phyloP scores from a whole-genome alignment of 2,113 vertebrate genomes.

The Thunnus thynnus region DNA sequence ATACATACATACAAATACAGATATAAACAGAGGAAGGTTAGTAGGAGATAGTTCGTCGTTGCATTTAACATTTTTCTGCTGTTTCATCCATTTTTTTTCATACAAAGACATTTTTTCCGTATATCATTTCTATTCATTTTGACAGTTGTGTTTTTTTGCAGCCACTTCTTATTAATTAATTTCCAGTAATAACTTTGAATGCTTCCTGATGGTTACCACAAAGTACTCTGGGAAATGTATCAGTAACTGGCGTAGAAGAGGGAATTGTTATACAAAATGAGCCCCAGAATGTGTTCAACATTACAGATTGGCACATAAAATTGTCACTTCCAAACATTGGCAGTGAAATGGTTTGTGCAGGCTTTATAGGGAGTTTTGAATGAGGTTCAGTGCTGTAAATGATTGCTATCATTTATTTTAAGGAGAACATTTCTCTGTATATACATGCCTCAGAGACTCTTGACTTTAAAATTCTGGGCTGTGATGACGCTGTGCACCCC shows the following conservation, averaged over 20 bases:
- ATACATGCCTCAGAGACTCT: not conserved
- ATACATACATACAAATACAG: too few relatives aligned
- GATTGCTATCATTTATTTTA: constrained; percentile 15
- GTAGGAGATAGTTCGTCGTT: too few relatives aligned
- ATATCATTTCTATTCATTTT: too few relatives aligned
- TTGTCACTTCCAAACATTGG: not conserved
- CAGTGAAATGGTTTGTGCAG: not conserved
- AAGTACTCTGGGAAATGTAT: too few relatives aligned
- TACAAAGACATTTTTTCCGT: too few relatives aligned
- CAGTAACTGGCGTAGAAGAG: too few relatives aligned
- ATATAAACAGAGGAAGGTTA: too few relatives aligned
- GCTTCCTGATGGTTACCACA: not conserved
- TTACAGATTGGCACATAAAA: not conserved
- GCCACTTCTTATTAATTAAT: too few relatives aligned
- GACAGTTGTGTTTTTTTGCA: too few relatives aligned
- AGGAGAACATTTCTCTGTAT: not conserved
- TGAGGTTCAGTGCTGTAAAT: not conserved
- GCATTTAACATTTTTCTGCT: too few relatives aligned
- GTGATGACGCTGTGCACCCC: rapidly evolving
- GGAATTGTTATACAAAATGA: not conserved
- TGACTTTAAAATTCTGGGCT: not conserved
- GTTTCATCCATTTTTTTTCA: too few relatives aligned
- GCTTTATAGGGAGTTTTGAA: not conserved
- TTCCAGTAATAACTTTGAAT: too few relatives aligned
- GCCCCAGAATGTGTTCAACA: not conserved